Percentiles rank a stretch among this genome's conserved stretches.
phyloP scores from a whole-genome alignment of 2,888 invertebrate species.

The Perizoma affinitatum region DNA sequence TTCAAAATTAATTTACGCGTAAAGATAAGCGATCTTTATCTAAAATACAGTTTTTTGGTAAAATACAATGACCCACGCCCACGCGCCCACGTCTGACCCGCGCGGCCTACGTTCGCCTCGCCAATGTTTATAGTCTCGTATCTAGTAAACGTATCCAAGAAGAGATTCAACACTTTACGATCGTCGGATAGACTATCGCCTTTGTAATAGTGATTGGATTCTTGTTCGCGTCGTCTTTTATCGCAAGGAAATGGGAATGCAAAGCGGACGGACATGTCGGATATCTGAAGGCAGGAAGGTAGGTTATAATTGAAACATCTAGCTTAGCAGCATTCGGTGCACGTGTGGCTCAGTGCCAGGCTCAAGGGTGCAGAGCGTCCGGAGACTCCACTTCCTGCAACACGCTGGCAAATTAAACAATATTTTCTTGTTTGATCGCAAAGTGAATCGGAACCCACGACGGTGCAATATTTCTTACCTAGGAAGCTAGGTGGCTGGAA shows the following conservation, averaged over 20 bases:
- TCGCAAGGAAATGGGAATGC: slow-evolving; percentile 52
- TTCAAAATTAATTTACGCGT: slow-evolving; percentile 27
- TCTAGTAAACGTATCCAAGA: slow-evolving; percentile 65
- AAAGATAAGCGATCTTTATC: slow-evolving; percentile 35
- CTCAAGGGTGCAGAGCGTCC: slow-evolving; percentile 34
- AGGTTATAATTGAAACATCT: slow-evolving; percentile 64
- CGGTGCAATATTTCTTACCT: slow-evolving; percentile 48
- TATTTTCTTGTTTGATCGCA: slow-evolving; percentile 50
- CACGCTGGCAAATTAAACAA: slow-evolving; percentile 45
- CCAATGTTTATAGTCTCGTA: slow-evolving; percentile 60
- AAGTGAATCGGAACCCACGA: slow-evolving; percentile 35
- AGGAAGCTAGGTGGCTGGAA: slow-evolving; percentile 38
- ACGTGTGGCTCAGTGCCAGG: slow-evolving; percentile 64
- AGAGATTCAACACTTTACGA: slow-evolving; percentile 66
- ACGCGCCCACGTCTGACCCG: slow-evolving; percentile 39
- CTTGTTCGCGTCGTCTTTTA: slow-evolving; percentile 50
- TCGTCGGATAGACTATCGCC: slow-evolving; percentile 50
- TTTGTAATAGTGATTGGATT: slow-evolving; percentile 57
- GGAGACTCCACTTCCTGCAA: slow-evolving; percentile 44
- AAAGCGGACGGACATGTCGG: slow-evolving; percentile 47
- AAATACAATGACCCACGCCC: slow-evolving; percentile 42
- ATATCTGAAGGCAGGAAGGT: slow-evolving; percentile 37
- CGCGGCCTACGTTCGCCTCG: slow-evolving; percentile 53
- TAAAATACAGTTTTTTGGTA: slow-evolving; percentile 38
- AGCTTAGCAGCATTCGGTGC: slow-evolving; percentile 47